Evolutionary conservation across 2,888 invertebrate genomes (phyloP).

Genomic region (Volucella inanis): DNA sequence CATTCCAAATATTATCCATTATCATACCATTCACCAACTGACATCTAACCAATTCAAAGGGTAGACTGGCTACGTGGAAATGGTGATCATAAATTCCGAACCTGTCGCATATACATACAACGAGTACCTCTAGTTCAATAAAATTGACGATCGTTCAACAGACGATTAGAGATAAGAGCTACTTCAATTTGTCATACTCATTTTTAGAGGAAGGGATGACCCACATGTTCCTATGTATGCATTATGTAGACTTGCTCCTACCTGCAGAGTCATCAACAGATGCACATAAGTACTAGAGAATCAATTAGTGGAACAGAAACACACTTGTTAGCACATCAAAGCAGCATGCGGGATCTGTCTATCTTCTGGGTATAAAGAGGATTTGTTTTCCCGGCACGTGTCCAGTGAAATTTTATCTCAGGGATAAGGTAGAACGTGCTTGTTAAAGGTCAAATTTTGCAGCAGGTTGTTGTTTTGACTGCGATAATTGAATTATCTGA

Average conservation of each 20-base stretch:
- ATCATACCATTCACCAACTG: constrained; percentile 30
- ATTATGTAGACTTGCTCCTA: constrained; percentile 10
- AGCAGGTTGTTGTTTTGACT: constrained; percentile 46
- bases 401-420: constrained; percentile 12
- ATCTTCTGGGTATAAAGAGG: not conserved
- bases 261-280: constrained; percentile 56
- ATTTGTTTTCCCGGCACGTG: constrained; percentile 48
- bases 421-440: not conserved
- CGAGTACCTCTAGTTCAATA: constrained; percentile 1
- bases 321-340: constrained; percentile 48
- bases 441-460: not conserved
- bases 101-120: constrained; percentile 22
- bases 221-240: constrained; percentile 10
- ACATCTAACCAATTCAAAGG: constrained; percentile 37
- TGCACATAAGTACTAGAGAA: constrained; percentile 64
- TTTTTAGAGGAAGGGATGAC: constrained; percentile 6
- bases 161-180: constrained; percentile 32
- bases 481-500: constrained; percentile 41
- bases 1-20: not conserved
- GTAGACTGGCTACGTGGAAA: constrained; percentile 2
- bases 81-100: constrained; percentile 27
- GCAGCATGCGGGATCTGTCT: constrained; percentile 23
- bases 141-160: constrained; percentile 7
- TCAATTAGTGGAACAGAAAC: constrained; percentile 60
- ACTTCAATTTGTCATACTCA: constrained; percentile 39